phyloP scores from a whole-genome alignment of 92 coral and sea anemone species.

The Palythoa heliodiscus region DNA sequence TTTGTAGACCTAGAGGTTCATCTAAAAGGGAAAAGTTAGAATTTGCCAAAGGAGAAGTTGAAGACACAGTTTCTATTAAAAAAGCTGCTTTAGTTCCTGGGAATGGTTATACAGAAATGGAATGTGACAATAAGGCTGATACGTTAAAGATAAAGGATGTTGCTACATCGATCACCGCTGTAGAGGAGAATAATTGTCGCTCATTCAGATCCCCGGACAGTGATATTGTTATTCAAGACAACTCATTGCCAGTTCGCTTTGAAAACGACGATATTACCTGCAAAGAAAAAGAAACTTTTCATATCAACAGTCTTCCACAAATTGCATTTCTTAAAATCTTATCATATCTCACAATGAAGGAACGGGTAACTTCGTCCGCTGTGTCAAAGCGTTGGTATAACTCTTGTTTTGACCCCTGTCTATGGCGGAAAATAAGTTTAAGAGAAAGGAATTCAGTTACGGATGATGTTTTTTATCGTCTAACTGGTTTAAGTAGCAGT shows the following conservation, averaged over 20 bases:
- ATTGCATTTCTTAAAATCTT: slow-evolving; percentile 73
- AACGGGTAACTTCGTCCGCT: slow-evolving; percentile 66
- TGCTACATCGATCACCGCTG: not conserved
- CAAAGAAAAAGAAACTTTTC: not conserved
- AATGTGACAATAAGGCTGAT: not conserved
- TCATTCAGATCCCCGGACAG: not conserved
- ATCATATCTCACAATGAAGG: slow-evolving; percentile 68
- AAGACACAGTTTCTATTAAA: not conserved
- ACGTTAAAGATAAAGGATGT: not conserved
- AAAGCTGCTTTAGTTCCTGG: not conserved
- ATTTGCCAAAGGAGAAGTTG: not conserved
- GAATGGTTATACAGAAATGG: no score
- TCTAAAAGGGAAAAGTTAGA: slow-evolving; percentile 21
- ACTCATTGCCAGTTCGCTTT: not conserved
- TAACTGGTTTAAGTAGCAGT: slow-evolving; percentile 61
- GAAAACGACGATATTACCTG: not conserved
- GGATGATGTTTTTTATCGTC: slow-evolving; percentile 65
- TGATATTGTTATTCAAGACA: not conserved
- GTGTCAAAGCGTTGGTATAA: slow-evolving; percentile 80
- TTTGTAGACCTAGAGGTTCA: not conserved
- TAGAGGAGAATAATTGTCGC: not conserved
- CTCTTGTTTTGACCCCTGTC: slow-evolving; percentile 70
- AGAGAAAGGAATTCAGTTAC: slow-evolving; percentile 59
- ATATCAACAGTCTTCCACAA: slow-evolving; percentile 76
- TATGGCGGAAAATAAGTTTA: slow-evolving; percentile 74